Base-by-base conservation (phyloP, 2,888 invertebrate species). In the Fragum whitleyi region DNA sequence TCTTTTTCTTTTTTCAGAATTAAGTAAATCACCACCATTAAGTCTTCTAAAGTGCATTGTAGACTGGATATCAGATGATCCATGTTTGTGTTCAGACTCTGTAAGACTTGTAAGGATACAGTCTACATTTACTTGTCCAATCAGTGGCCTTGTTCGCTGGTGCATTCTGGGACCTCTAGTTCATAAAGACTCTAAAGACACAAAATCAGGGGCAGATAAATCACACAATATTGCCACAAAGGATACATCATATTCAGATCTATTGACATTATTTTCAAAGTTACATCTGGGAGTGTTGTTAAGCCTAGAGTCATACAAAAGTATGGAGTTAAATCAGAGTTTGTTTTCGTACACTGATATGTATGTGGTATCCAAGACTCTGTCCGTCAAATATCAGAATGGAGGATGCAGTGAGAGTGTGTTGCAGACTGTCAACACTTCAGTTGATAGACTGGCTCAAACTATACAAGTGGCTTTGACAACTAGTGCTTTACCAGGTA, bases 391-490 rank as follows among this genome's bases (percentile, higher is more conserved):
- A 39, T 85, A 81, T 75, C 74, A 85, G 51, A 74, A 62, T 29
- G 80, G 83, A 29, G 74, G 76, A 14, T 70, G 79, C 26, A 85
- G 85, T 29, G 86, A 90, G 19, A 84, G 85, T 29, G 95, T 95
- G 88, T 88, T 92, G 0, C 95, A 96, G 39, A 95, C 95, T 88
- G 89, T 92, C 0, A 95, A 96, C 94, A 95, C 96, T 68, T 95
- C 96, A 68, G 94, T 97, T 79, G 97, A 97, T 92, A 95, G 97
- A 90, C 95, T 97, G 87, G 97, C 97, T 0, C 98, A 98, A 93
- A 96, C 97, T 0, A 95, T 97, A 0, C 97, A 97, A 93, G 96
- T 97, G 19, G 96, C 97, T 0, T 94, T 97, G 42, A 96, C 96
- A 23, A 96, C 96, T 32, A 96, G 96, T 80, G 97, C 97, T 93